Evolutionary conservation across 2,888 invertebrate genomes (phyloP).

Genomic region (Protodeltote pygarga): DNA sequence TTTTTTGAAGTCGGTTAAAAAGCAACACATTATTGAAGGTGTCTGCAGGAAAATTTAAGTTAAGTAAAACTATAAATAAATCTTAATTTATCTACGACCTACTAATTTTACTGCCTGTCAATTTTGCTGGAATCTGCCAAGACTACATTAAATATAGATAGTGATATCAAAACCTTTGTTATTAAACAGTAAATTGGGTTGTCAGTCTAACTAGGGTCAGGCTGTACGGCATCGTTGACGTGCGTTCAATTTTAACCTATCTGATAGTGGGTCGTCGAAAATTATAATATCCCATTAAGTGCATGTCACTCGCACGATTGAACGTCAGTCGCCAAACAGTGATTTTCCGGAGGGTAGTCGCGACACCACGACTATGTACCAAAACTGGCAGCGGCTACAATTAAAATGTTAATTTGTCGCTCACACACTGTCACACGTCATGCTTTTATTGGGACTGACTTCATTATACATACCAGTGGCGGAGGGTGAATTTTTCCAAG

Average conservation of each 20-base stretch:
- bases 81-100: too few species aligned
- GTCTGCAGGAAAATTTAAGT: too few species aligned
- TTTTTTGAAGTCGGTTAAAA: too few species aligned
- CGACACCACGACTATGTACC: conserved; percentile 49
- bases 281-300: conserved; percentile 81
- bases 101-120: too few species aligned
- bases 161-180: conserved; percentile 10
- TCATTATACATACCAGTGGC: conserved; percentile 4
- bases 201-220: conserved; percentile 30
- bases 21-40: too few species aligned
- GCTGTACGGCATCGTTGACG: conserved; percentile 24
- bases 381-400: conserved; percentile 64
- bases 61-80: too few species aligned
- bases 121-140: too few species aligned
- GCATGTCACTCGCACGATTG: conserved; percentile 77
- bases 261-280: conserved; percentile 58
- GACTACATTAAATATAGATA: too few species aligned
- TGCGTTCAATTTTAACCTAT: conserved; percentile 67
- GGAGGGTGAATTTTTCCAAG: background rate
- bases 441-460: conserved; percentile 38
- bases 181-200: conserved; percentile 36
- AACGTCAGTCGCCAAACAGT: conserved; percentile 61
- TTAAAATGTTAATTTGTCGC: conserved; percentile 77
- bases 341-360: conserved; percentile 68
- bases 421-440: conserved; percentile 45